Evolutionary conservation across 2,113 vertebrate genomes (phyloP), one percentile per base, ranked within the genome.

Genomic region (Rhadina sibilatrix): DNA sequence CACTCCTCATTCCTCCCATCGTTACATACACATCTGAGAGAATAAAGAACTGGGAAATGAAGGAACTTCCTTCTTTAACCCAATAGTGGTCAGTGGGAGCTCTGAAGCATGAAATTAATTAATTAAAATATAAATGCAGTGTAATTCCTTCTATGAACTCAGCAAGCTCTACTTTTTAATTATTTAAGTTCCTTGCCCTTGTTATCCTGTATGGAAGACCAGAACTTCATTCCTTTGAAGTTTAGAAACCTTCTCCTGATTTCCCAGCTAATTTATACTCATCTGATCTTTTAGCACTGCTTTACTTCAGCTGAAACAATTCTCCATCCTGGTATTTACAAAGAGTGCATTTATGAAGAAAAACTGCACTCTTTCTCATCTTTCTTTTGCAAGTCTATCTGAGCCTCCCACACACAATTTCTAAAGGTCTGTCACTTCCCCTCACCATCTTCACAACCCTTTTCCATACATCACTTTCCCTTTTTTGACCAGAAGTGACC

Each of bases 31-130:
- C 69, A 93, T 78, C 76, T 68, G 75, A 90, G 93, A 95, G 87
- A 97, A 95, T 78, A 83, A 78, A 95, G 60, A 53, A 72, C 86
- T 59, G 70, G 59, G 35, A 88, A 90, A 96, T 74, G 76, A 92
- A 94, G 83, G 76, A 38, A 83, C 72, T 95, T 93, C 83, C 93
- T 92, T 89, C 60, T 89, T 95, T 93, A 89, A 82, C 89, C 93
- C 93, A 93, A 15, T 40, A 95, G 77, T 97, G 96, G 96, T 95
- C 96, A 95, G 94, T 93, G 60, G 72, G 81, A 95, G 80, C 94
- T 96, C 91, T 96, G 96, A 91, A 93, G 95, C 96, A 97, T 97
- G 91, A 96, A 97, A 96, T 93, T 95, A 97, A 97, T 97, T 96
- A 97, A 96, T 96, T 96, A 96, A 96, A 97, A 94, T 92, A 96